These are phyloP conservation scores for Hydra vulgaris DNA, from an alignment of 30 jellyfish, hydroid and myxozoan species.

Conservation along the genomic window DNA sequence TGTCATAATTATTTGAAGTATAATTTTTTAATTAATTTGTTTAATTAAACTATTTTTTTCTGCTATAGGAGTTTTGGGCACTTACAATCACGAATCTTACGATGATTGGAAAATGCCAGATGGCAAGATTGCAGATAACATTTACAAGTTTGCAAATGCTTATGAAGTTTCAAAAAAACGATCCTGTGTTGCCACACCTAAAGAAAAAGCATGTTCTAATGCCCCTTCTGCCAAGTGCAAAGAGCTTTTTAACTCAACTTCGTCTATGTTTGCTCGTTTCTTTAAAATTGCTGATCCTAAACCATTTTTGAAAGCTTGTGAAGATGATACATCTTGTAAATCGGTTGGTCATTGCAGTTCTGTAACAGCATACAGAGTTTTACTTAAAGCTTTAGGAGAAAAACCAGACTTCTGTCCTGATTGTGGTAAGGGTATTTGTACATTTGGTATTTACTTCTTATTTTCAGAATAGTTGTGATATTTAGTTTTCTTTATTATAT, in stretches of 20 bases:
- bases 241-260: slow-evolving; percentile 31
- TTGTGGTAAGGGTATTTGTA: slow-evolving; percentile 64
- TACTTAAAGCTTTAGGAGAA: slow-evolving; percentile 41
- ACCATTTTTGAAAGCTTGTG: slow-evolving; percentile 91
- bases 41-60: slow-evolving; percentile 5
- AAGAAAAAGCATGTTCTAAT: slow-evolving; percentile 56
- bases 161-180: slow-evolving; percentile 78
- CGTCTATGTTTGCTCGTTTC: slow-evolving; percentile 45
- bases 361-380: slow-evolving; percentile 68
- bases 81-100: slow-evolving; percentile 74
- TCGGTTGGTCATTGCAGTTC: slow-evolving; percentile 57
- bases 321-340: slow-evolving; percentile 53
- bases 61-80: slow-evolving; percentile 78
- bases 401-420: slow-evolving; percentile 24
- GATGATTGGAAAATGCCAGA: slow-evolving; percentile 78
- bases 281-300: slow-evolving; percentile 63
- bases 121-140: slow-evolving; percentile 61
- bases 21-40: too few species aligned
- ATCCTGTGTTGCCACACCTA: slow-evolving; percentile 40
- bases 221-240: slow-evolving; percentile 80
- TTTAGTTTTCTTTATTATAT: too few species aligned
- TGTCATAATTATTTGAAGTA: too few species aligned
- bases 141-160: slow-evolving; percentile 60
- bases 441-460: neutral
- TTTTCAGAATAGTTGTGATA: neutral